Conservation (phyloP, 2,113 vertebrate species). For the Philantomba maxwellii region DNA sequence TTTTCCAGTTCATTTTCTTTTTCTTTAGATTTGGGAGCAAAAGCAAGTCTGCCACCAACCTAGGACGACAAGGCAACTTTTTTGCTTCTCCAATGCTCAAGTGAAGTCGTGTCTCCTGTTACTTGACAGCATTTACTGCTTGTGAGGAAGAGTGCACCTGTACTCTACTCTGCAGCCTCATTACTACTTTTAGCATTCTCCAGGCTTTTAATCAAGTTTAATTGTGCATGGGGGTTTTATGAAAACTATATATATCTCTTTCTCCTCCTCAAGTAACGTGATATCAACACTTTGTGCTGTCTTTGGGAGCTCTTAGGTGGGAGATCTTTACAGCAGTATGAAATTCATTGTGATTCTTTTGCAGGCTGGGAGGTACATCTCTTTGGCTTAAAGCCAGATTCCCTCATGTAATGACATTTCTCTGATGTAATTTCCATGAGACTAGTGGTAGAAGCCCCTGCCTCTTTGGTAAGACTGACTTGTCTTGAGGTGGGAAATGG, state of each 20-base stretch:
- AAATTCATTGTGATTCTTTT: slow-evolving; percentile 12
- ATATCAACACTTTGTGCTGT: slow-evolving; percentile 36
- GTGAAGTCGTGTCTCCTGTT: slow-evolving; percentile 60
- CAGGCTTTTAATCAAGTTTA: slow-evolving; percentile 74
- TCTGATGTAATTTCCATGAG: slow-evolving; percentile 33
- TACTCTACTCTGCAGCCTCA: slow-evolving; percentile 20
- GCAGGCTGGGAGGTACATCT: neutral
- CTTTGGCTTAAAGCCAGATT: slow-evolving; percentile 44
- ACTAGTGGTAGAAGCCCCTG: neutral
- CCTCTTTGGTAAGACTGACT: neutral
- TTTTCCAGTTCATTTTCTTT: slow-evolving; percentile 29
- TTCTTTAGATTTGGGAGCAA: slow-evolving; percentile 91
- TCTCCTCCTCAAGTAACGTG: slow-evolving; percentile 11
- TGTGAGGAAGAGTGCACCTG: neutral
- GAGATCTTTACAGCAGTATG: neutral
- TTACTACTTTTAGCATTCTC: slow-evolving; percentile 70
- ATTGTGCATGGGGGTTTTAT: slow-evolving; percentile 76
- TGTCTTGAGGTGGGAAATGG: neutral
- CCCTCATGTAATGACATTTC: slow-evolving; percentile 4
- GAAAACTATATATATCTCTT: slow-evolving; percentile 53
- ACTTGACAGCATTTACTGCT: neutral
- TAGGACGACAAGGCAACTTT: slow-evolving; percentile 88
- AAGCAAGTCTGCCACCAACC: slow-evolving; percentile 85
- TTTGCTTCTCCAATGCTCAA: slow-evolving; percentile 94
- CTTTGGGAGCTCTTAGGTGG: slow-evolving; percentile 16